Evolutionary conservation across 1,140 invertebrate genomes (phyloP).

Genomic region (Neocloeon triangulifer): DNA sequence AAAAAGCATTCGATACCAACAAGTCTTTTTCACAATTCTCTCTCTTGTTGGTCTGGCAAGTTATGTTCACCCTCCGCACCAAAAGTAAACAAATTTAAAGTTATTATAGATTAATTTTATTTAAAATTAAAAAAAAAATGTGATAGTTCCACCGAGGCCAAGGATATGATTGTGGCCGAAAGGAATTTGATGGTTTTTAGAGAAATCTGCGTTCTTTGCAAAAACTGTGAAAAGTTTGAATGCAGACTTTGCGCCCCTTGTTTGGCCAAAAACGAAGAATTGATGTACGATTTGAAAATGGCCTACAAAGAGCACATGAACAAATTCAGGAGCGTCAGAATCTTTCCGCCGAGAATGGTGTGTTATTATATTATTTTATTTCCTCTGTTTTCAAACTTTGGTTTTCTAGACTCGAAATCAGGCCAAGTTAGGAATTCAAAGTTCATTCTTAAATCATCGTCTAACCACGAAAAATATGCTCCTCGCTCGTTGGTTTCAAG

Average conservation of each 20-base stretch:
- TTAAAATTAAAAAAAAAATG: constrained; percentile 32
- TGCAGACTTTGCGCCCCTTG: constrained; percentile 63
- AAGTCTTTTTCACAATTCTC: constrained; percentile 73
- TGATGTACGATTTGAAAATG: constrained; percentile 29
- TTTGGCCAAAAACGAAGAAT: constrained; percentile 33
- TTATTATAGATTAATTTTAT: constrained; percentile 1
- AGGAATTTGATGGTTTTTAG: constrained; percentile 62
- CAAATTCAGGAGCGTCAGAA: constrained; percentile 48
- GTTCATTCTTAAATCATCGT: constrained; percentile 26
- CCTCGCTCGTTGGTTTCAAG: constrained; percentile 56
- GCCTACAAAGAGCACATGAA: constrained; percentile 61
- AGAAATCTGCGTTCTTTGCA: constrained; percentile 36
- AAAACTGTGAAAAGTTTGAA: constrained; percentile 34
- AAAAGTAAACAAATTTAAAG: constrained; percentile 16
- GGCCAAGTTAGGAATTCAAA: constrained; percentile 14
- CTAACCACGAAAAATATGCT: constrained; percentile 37
- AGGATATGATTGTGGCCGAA: too few species aligned
- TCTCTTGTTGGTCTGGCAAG: constrained; percentile 51
- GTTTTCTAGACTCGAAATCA: constrained; percentile 20
- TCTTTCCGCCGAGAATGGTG: constrained; percentile 59
- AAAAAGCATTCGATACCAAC: constrained; percentile 76
- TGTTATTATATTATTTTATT: too few species aligned
- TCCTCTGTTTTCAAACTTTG: constrained; percentile 5
- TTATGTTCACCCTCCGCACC: constrained; percentile 18
- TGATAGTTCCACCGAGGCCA: too few species aligned